Percentiles rank a stretch among this genome's conserved stretches.
Conservation (phyloP, 2,888 invertebrate genomes). For the Palloptera scutellata region DNA sequence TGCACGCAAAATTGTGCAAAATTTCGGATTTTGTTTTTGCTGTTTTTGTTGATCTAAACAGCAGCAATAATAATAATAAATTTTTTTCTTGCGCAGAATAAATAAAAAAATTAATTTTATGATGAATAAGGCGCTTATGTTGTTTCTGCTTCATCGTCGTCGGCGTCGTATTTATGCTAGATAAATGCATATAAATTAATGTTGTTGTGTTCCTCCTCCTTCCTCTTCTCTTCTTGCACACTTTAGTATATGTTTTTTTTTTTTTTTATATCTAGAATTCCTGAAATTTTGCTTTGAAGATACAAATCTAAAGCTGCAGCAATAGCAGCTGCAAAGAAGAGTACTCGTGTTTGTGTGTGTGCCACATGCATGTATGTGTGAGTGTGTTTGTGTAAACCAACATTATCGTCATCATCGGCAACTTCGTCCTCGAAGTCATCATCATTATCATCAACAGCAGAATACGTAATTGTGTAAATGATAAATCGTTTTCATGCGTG, state of each 20-base stretch:
- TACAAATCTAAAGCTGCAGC: background rate
- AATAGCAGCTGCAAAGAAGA: background rate
- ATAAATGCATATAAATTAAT: slow-evolving; percentile 19
- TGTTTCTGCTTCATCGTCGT: background rate
- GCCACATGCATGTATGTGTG: background rate
- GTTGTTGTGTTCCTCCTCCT: background rate
- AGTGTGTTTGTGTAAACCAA: slow-evolving; percentile 3
- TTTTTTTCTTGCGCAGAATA: background rate
- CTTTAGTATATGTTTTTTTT: too few species aligned
- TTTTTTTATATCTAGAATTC: too few species aligned
- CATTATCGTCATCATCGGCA: slow-evolving; percentile 17
- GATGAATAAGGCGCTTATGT: slow-evolving; percentile 13
- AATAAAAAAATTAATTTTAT: slow-evolving; percentile 15
- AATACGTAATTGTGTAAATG: slow-evolving; percentile 45
- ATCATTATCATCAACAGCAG: slow-evolving; percentile 33
- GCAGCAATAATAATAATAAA: too few species aligned
- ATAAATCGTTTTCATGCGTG: slow-evolving; percentile 42
- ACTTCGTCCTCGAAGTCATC: slow-evolving; percentile 16
- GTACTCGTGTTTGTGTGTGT: too few species aligned
- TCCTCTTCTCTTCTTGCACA: too few species aligned
- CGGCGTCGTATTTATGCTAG: background rate
- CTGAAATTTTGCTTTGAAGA: background rate
- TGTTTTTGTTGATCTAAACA: too few species aligned
- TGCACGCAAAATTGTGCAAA: too few species aligned
- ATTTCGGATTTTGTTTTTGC: too few species aligned